Evolutionary conservation across 37 sponge, comb jelly and placozoan genomes (phyloP).

Genomic region (Tethya wilhelma): DNA sequence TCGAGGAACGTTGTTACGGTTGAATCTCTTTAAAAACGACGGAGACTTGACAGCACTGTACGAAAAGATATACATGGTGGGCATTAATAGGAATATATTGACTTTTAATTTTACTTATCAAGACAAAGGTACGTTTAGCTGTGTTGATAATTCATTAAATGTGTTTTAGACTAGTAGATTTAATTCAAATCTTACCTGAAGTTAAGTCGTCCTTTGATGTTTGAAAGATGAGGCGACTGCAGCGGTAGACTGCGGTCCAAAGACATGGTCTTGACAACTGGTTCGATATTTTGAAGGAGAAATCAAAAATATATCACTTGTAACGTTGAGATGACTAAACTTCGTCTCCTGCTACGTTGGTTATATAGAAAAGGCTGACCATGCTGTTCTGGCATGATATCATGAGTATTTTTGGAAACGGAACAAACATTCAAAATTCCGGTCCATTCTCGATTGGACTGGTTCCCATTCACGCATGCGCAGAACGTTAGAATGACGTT

Average conservation of each 20-base stretch:
- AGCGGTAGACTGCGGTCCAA: no score
- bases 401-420: neutral
- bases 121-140: no score
- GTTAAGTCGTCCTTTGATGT: constrained; percentile 14
- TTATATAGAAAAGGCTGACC: constrained; percentile 4
- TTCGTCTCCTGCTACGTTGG: no score
- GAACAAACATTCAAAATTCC: neutral
- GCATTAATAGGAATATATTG: constrained; percentile 4
- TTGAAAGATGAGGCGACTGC: no score
- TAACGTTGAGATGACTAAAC: no score
- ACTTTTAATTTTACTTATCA: no score
- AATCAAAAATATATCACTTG: no score
- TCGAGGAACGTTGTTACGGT: neutral
- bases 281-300: no score
- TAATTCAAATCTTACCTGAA: constrained; percentile 16
- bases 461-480: neutral
- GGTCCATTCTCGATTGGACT: neutral
- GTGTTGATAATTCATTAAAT: no score
- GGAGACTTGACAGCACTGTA: constrained; percentile 38
- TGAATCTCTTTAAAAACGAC: neutral
- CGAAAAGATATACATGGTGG: neutral
- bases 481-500: neutral
- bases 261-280: no score
- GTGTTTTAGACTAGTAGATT: no score
- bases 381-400: neutral